Base-by-base conservation (phyloP, 53 echinoderm and acorn worm genomes). In the Mesocentrotus franciscanus region DNA sequence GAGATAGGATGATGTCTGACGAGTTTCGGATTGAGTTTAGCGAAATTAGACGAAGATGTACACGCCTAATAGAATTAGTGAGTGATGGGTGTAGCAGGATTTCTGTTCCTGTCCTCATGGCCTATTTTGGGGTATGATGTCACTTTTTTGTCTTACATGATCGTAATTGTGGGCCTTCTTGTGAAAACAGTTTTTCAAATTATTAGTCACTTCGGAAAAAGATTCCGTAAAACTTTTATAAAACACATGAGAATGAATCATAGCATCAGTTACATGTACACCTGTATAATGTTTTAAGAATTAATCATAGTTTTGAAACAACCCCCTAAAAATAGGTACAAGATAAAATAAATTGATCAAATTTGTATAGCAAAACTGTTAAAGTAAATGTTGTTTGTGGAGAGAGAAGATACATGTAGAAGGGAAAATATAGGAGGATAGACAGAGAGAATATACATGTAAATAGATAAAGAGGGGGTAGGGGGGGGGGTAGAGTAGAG, bases 21-120 rank as follows among this genome's bases (percentile, higher is more conserved):
- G 87, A 87, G 87, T 87, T 87, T 87, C 59, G 58, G 58, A 87
- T 87, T 87, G 87, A 87, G 27, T 57, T 87, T 87, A 87, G 87
- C 16, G 29, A 87, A 9, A 87, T 87, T 87, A 87, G 57, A 87
- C 57, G 14, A 87, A 58, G 58, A 87, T 87, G 87, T 87, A 87
- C 27, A 87, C 29, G 87, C 58, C 87, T 87, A 87, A 87, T 87
- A 29, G 87, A 87, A 87, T 87, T 87, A 87, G 87, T 87, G 87
- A 87, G 58, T 56, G 87, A 87, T 87, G 58, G 87, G 57, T 10
- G 87, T n/a, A 87, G 58, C 87, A 87, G 59, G 27, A 58, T 87
- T 87, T 58, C 27, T 29, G 58, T 87, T 58, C 87, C 16, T 87
- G 87, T 57, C 58, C 87, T 87, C 87, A 87, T 87, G 10, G 87